These are phyloP conservation scores for Coelopa frigida DNA, from an alignment of 1,140 invertebrate genomes.

Conservation along the genomic window DNA sequence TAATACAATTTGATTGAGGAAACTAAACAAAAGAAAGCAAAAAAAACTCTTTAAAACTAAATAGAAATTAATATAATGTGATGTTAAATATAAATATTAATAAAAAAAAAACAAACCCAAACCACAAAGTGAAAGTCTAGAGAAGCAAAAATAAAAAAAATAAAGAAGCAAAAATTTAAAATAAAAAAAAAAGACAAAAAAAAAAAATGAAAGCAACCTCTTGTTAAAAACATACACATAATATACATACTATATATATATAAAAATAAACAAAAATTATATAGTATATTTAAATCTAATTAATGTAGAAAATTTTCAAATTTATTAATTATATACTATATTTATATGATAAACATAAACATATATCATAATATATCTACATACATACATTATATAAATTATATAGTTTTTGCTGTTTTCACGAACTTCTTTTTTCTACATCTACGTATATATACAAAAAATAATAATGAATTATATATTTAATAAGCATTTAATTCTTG, in stretches of 20 bases:
- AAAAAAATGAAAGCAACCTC: neutral
- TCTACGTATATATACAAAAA: too few relatives aligned
- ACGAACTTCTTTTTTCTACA: too few relatives aligned
- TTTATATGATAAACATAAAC: too few relatives aligned
- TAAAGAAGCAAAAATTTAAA: conserved; percentile 1
- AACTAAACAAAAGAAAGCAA: conserved; percentile 8
- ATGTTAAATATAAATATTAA: conserved; percentile 40
- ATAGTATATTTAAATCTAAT: too few relatives aligned
- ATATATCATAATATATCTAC: too few relatives aligned
- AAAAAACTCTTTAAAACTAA: conserved; percentile 31
- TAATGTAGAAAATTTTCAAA: too few relatives aligned
- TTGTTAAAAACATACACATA: neutral
- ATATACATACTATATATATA: neutral
- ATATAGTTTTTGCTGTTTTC: too few relatives aligned
- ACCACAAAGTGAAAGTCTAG: conserved; percentile 4
- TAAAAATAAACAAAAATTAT: conserved; percentile 2
- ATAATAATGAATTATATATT: too few relatives aligned
- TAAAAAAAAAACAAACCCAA: conserved; percentile 21
- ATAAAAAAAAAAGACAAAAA: conserved; percentile 1
- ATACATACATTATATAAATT: too few relatives aligned
- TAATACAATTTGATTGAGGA: conserved; percentile 5
- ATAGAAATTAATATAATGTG: conserved; percentile 41
- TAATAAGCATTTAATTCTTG: too few relatives aligned
- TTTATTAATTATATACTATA: too few relatives aligned
- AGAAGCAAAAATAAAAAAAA: conserved; percentile 1